A percentile compares a stretch with the other conserved stretches of the same genome.
These are phyloP conservation scores for Ceyx erithaca DNA, from an alignment of 2,797 vertebrate genomes.

Conservation along the genomic window DNA sequence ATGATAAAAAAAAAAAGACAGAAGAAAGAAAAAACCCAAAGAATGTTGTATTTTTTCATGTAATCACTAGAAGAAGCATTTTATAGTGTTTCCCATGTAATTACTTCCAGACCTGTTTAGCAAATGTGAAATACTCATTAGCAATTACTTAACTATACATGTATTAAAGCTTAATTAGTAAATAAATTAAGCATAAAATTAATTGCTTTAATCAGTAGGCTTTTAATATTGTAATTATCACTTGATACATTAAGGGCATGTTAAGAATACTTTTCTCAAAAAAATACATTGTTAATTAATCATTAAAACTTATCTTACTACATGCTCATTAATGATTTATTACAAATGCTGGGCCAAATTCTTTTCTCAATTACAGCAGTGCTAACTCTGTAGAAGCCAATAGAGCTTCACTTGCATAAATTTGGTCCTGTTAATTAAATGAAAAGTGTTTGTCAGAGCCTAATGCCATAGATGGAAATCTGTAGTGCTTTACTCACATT, in stretches of 20 bases:
- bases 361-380: constrained; percentile 56
- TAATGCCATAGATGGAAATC: constrained; percentile 35
- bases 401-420: constrained; percentile 50
- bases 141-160: constrained; percentile 79
- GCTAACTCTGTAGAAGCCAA: constrained; percentile 49
- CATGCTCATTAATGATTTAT: constrained; percentile 83
- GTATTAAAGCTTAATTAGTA: constrained; percentile 82
- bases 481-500: background rate
- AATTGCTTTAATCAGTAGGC: constrained; percentile 75
- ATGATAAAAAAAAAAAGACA: background rate
- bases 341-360: constrained; percentile 71
- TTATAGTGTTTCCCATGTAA: constrained; percentile 55
- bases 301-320: constrained; percentile 82
- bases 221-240: constrained; percentile 79
- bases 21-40: background rate
- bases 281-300: constrained; percentile 84
- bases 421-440: constrained; percentile 50
- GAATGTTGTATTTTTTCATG: constrained; percentile 20
- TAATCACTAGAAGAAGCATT: constrained; percentile 48
- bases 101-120: constrained; percentile 73
- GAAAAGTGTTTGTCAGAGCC: constrained; percentile 55
- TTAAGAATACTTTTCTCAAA: constrained; percentile 79
- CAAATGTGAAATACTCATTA: constrained; percentile 76
- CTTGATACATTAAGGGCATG: constrained; percentile 77
- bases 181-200: constrained; percentile 80